phyloP scores from a whole-genome alignment of 1,140 invertebrate species.

The Leptinotarsa texana region DNA sequence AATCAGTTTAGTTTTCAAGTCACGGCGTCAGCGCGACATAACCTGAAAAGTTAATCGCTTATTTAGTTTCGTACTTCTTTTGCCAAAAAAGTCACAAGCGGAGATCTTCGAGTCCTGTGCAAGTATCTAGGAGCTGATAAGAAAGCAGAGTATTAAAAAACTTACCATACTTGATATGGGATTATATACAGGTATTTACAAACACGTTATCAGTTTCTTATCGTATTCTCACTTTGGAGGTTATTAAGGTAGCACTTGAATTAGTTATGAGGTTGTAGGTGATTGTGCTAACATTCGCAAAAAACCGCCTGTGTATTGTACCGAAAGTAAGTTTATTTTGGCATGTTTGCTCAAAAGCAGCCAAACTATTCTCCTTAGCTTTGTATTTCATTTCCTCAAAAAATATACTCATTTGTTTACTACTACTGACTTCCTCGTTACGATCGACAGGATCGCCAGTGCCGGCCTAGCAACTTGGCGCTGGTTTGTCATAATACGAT shows the following conservation, averaged over 20 bases:
- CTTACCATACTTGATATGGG: slow-evolving; percentile 31
- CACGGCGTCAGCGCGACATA: not conserved
- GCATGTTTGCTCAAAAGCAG: too few relatives aligned
- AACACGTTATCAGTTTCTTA: slow-evolving; percentile 18
- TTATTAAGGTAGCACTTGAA: not conserved
- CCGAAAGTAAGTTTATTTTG: too few relatives aligned
- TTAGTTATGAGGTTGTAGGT: slow-evolving; percentile 5
- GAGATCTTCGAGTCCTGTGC: too few relatives aligned
- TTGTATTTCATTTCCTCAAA: too few relatives aligned
- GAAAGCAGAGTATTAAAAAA: not conserved
- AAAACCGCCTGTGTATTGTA: not conserved
- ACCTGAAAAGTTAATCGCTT: not conserved
- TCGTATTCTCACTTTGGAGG: not conserved
- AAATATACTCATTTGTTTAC: too few relatives aligned
- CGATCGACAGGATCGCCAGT: too few relatives aligned
- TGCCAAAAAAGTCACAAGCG: too few relatives aligned
- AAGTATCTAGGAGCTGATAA: not conserved
- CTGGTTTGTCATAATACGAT: too few relatives aligned
- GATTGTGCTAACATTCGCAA: not conserved
- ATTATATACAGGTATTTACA: slow-evolving; percentile 41
- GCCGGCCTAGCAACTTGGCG: too few relatives aligned
- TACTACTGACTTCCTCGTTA: too few relatives aligned
- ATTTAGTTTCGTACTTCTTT: too few relatives aligned
- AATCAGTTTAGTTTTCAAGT: not conserved
- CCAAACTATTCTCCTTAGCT: too few relatives aligned